Conservation (phyloP, 2,797 vertebrate species). For the Notamacropus eugenii region DNA sequence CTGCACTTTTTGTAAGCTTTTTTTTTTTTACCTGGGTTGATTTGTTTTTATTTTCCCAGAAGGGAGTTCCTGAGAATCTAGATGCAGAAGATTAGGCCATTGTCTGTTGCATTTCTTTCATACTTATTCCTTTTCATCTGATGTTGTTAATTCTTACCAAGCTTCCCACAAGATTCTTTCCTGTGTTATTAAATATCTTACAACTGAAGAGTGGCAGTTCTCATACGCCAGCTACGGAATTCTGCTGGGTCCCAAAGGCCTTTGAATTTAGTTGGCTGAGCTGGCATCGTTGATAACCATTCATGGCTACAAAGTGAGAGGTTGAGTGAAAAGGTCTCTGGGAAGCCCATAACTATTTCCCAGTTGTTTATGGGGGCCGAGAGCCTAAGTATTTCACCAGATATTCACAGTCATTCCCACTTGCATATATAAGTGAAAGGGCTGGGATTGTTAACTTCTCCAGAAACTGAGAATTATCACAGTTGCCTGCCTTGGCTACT, state of each 20-base stretch:
- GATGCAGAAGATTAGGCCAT: background rate
- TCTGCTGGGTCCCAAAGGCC: background rate
- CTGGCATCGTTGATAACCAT: background rate
- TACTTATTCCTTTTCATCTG: background rate
- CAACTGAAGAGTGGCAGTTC: constrained; percentile 1
- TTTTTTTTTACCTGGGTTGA: background rate
- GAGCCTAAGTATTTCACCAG: background rate
- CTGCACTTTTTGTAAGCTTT: background rate
- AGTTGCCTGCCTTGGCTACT: background rate
- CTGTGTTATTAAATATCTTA: constrained; percentile 39
- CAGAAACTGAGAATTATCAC: background rate
- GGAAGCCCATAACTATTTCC: no score
- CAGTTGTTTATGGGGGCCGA: background rate
- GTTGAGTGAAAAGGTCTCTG: background rate
- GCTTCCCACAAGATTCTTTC: background rate
- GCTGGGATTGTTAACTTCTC: background rate
- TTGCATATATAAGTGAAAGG: background rate
- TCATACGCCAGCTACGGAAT: constrained; percentile 17
- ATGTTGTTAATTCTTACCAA: background rate
- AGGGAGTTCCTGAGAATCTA: background rate
- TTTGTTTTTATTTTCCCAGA: constrained; percentile 20
- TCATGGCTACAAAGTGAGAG: background rate
- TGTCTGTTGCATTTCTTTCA: background rate
- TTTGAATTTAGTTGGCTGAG: background rate
- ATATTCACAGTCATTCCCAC: background rate